phyloP scores from a whole-genome alignment of 2,888 invertebrate species.

The Chrysolina americana region DNA sequence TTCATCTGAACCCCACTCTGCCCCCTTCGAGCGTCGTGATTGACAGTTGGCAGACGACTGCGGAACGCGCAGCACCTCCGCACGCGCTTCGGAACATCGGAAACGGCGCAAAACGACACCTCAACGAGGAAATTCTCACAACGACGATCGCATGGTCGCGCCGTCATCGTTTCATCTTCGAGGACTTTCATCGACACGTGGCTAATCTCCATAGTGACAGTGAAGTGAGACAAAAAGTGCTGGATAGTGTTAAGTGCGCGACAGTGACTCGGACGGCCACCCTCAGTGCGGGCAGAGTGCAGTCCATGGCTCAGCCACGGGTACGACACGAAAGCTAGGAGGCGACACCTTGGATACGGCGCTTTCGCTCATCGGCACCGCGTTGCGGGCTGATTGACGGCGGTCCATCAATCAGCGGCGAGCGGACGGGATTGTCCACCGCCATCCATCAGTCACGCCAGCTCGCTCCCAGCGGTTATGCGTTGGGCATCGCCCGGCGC shows the following conservation, averaged over 20 bases:
- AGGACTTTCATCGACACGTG: conserved; percentile 49
- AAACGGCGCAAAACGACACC: conserved; percentile 58
- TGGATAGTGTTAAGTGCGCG: conserved; percentile 49
- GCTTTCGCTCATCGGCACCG: conserved; percentile 37
- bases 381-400: conserved; percentile 53
- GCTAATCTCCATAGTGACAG: conserved; percentile 57
- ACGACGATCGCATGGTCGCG: conserved; percentile 55
- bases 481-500: conserved; percentile 23
- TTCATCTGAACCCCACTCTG: conserved; percentile 73
- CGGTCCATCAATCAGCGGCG: conserved; percentile 59
- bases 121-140: conserved; percentile 54
- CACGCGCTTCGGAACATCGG: conserved; percentile 66
- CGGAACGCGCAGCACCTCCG: conserved; percentile 76
- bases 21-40: conserved; percentile 73
- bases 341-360: conserved; percentile 56
- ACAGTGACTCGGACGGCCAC: conserved; percentile 56
- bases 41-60: conserved; percentile 79
- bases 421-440: conserved; percentile 53
- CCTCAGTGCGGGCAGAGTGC: conserved; percentile 79
- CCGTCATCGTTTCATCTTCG: conserved; percentile 53
- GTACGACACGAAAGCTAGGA: conserved; percentile 74
- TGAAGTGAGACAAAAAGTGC: conserved; percentile 57
- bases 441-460: conserved; percentile 60
- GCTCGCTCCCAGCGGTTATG: conserved; percentile 51
- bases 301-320: conserved; percentile 92